A percentile compares a stretch with the other conserved stretches of the same genome.
These are phyloP conservation scores for Leptinotarsa lineolata DNA, from an alignment of 1,140 invertebrate genomes.

Conservation along the genomic window DNA sequence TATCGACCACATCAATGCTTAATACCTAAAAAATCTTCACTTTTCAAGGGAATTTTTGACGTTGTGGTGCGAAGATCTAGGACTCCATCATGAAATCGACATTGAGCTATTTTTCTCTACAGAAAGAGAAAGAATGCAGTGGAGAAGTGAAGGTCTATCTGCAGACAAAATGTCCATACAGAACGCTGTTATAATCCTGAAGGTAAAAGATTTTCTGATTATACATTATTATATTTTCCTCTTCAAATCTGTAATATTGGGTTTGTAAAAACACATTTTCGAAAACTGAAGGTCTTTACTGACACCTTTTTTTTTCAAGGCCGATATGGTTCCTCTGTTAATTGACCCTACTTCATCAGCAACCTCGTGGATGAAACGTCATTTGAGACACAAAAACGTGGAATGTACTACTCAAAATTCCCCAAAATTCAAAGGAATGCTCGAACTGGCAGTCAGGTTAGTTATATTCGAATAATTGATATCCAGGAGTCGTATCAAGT, in stretches of 20 bases:
- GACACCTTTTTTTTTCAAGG: constrained; percentile 53
- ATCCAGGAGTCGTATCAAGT: constrained; percentile 6
- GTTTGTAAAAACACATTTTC: background rate
- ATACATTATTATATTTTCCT: too few relatives aligned
- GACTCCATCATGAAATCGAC: constrained; percentile 61
- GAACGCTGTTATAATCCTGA: constrained; percentile 80
- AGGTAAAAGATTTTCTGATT: constrained; percentile 58
- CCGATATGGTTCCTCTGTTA: constrained; percentile 70
- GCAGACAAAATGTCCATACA: constrained; percentile 79
- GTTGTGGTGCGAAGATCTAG: constrained; percentile 33
- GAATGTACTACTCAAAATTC: constrained; percentile 81
- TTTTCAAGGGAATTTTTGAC: constrained; percentile 51
- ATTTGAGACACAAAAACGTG: constrained; percentile 67
- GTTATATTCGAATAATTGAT: constrained; percentile 10
- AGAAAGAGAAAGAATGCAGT: constrained; percentile 82
- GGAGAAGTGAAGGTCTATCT: constrained; percentile 85
- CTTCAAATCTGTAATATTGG: too few relatives aligned
- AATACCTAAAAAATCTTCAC: background rate
- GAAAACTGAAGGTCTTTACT: background rate
- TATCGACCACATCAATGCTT: background rate
- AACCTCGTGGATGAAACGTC: constrained; percentile 78
- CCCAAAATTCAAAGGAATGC: constrained; percentile 75
- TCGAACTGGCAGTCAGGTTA: constrained; percentile 82
- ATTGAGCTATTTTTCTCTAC: constrained; percentile 72
- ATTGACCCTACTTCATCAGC: constrained; percentile 89